Evolutionary conservation across 2,113 vertebrate genomes (phyloP), one percentile per base, ranked within the genome.

Genomic region (Epinephelus cyanopodus): DNA sequence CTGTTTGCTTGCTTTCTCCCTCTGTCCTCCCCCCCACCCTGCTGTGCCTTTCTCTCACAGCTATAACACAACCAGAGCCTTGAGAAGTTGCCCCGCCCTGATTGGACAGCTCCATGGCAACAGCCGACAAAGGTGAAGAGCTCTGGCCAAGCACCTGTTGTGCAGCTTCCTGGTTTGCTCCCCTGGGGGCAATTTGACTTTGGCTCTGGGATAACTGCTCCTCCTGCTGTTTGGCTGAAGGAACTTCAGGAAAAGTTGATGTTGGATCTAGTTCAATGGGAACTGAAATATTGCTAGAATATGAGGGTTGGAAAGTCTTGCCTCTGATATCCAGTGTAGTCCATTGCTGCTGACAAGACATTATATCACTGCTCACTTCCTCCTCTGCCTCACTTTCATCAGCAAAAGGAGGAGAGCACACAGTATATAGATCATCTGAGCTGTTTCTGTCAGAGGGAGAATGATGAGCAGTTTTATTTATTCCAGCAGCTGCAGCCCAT

Each of bases 61-160:
- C 70, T 78, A 82, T 84, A 88, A 77, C 64, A 86, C 83, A 90
- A 39, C 82, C 68, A 80, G 42, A 87, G 72, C 71, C 84, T 68
- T 69, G 85, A 87, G 83, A 91, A 81, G 61, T 63, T 25, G 85
- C 69, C 65, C 66, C 73, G 4, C 84, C 84, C 85, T 57, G 81
- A 95, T 91, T 94, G 92, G 94, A 74, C 25, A 56, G 64, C 89
- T 93, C 91, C 80, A 82, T 89, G 89, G 92, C 70, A 94, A 95
- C 94, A 0, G 82, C 60, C 0, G 92, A 95, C 90, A 94, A 91
- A 95, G 94, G 95, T 84, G 94, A 91, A 89, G 89, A 70, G 65
- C 73, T 70, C 79, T 79, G 87, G 85, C 87, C 27, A 48, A 81
- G 91, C 95, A 95, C 95, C 95, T 95, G 94, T 95, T 92, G 92